Percentiles rank a stretch among this genome's conserved stretches.
These are phyloP conservation scores for Galagoides demidoff DNA, from an alignment of 2,797 vertebrate genomes.

Conservation along the genomic window DNA sequence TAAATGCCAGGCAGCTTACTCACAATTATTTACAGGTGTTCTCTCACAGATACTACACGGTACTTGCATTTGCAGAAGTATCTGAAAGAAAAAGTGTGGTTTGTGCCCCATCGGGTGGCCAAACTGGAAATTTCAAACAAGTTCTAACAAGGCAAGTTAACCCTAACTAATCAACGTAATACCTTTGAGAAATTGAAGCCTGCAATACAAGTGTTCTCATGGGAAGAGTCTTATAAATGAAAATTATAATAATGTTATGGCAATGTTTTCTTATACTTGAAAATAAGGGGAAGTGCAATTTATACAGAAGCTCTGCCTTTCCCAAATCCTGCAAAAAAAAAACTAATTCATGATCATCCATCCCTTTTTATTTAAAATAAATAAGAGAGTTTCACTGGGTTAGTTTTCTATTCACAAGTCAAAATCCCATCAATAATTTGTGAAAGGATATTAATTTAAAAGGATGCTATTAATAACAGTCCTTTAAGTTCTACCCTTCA, in stretches of 20 bases:
- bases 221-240: conserved; percentile 65
- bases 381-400: conserved; percentile 26
- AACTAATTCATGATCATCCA: conserved; percentile 4
- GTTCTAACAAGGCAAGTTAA: conserved; percentile 65
- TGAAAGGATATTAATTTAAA: conserved; percentile 50
- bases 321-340: conserved; percentile 35
- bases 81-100: conserved; percentile 64
- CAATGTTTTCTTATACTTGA: conserved; percentile 57
- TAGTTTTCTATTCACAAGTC: conserved; percentile 36
- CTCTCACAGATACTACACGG: conserved; percentile 43
- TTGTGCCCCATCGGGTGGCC: conserved; percentile 75
- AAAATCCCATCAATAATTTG: conserved; percentile 24
- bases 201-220: conserved; percentile 60
- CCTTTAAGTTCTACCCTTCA: conserved; percentile 36
- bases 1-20: conserved; percentile 57
- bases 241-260: conserved; percentile 39
- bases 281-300: conserved; percentile 27
- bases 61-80: conserved; percentile 62
- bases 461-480: conserved; percentile 39
- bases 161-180: conserved; percentile 67
- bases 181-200: conserved; percentile 74
- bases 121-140: conserved; percentile 80
- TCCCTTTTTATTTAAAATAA: conserved; percentile 43
- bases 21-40: conserved; percentile 31
- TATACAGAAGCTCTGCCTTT: conserved; percentile 40